These are phyloP conservation scores for Myodes glareolus DNA, from an alignment of 2,113 vertebrate genomes.

Conservation along the genomic window DNA sequence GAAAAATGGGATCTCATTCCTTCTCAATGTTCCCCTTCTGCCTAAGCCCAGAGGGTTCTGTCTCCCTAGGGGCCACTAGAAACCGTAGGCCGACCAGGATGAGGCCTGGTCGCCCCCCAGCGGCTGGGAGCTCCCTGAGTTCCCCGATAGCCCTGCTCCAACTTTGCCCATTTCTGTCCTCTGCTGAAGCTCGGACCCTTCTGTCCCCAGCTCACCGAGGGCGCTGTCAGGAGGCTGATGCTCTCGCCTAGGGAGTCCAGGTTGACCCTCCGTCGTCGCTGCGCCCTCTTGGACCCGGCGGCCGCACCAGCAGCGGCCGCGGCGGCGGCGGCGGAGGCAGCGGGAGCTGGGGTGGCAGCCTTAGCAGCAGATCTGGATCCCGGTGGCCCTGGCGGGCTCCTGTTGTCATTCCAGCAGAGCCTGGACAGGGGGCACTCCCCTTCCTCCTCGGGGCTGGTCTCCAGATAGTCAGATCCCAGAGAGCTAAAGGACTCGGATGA, in stretches of 20 bases:
- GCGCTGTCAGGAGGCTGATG: slow-evolving; percentile 94
- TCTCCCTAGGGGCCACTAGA: neutral
- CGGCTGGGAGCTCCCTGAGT: neutral
- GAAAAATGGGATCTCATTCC: neutral
- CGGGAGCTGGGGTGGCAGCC: slow-evolving; percentile 59
- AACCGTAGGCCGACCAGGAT: neutral
- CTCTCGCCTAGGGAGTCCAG: slow-evolving; percentile 97
- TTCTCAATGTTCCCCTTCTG: neutral
- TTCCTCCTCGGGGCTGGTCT: slow-evolving; percentile 92
- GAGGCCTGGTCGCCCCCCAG: slow-evolving; percentile 66
- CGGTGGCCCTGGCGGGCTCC: slow-evolving; percentile 87
- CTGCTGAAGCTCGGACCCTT: neutral
- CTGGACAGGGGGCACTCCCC: slow-evolving; percentile 90
- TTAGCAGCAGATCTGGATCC: neutral
- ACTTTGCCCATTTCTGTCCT: slow-evolving; percentile 21
- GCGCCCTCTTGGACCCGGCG: slow-evolving; percentile 86
- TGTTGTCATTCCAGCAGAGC: slow-evolving; percentile 93
- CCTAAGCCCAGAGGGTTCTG: neutral
- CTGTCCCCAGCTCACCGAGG: slow-evolving; percentile 90
- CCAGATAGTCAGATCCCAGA: slow-evolving; percentile 93
- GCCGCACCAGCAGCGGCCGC: slow-evolving; percentile 54
- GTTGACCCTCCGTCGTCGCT: slow-evolving; percentile 94
- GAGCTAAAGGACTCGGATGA: slow-evolving; percentile 98
- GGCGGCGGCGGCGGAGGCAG: slow-evolving; percentile 67
- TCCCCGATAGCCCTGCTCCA: neutral